Evolutionary conservation across 2,888 invertebrate species (phyloP), one percentile per base, ranked within the genome.

Genomic region (Noctua janthina): DNA sequence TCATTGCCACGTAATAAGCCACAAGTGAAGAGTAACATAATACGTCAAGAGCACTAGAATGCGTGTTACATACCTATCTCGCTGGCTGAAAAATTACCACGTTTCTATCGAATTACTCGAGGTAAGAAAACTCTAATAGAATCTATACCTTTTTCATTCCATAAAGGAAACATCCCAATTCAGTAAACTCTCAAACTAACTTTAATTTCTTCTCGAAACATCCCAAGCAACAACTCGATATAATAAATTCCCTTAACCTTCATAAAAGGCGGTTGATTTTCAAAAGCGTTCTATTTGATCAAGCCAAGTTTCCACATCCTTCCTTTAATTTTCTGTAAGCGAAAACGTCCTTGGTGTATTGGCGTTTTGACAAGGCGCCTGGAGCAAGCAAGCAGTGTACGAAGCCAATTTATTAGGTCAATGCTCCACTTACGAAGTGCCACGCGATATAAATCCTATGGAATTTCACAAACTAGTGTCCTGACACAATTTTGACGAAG

Each of bases 281-380:
- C 77, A 81, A 87, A 85, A 79, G 81, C 76, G 79, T 80, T 81
- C 62, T 70, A 88, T 88, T 87, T 79, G 79, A 82, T 85, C 78
- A 83, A 66, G 74, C 77, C 78, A 74, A 81, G 78, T 74, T 85
- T 67, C 67, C 80, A 79, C 85, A 77, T 81, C 76, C 74, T 86
- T 77, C 71, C 70, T 83, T 77, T 83, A 88, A 88, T 87, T 83
- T 85, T 83, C 73, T 79, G 81, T 85, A 81, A 89, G 78, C 87
- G 84, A 86, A 87, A 86, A 78, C 81, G 78, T 87, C 81, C 79
- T 87, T 83, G 76, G 82, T 82, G 86, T 86, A 88, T 89, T 88
- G 93, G 90, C 90, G 88, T 92, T 92, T 93, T 93, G 93, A 93
- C 92, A 93, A 91, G 82, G 86, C 86, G 91, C 91, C 87, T 64